Evolutionary conservation across 2,888 invertebrate genomes (phyloP).

Genomic region (Stomorhina lunata): DNA sequence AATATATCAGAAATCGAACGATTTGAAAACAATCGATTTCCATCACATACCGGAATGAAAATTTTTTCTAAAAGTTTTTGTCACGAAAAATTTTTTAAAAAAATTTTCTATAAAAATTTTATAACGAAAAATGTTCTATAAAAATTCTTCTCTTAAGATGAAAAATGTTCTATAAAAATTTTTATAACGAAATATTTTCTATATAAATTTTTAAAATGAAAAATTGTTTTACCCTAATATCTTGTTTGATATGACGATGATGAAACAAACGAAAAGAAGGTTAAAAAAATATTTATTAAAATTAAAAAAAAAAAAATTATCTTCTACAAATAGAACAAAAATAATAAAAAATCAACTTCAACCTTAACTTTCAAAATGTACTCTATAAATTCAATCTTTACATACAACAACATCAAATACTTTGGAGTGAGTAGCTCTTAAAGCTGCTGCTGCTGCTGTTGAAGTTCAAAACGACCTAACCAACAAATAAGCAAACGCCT

Average conservation of each 20-base stretch:
- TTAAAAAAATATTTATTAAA: conserved; percentile 35
- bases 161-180: no score
- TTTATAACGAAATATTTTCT: no score
- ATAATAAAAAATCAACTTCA: conserved; percentile 60
- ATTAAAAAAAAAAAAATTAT: conserved; percentile 32
- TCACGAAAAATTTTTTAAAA: no score
- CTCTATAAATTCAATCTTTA: conserved; percentile 58
- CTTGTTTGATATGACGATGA: conserved; percentile 47
- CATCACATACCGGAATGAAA: no score
- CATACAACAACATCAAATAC: conserved; percentile 17
- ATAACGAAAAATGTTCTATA: no score
- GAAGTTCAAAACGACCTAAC: background rate
- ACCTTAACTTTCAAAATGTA: conserved; percentile 65
- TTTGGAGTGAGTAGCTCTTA: background rate
- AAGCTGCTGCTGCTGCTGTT: conserved; percentile 7
- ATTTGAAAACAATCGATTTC: no score
- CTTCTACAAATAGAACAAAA: conserved; percentile 5
- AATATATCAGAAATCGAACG: no score
- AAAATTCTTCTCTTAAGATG: no score
- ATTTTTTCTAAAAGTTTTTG: no score
- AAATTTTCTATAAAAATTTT: no score
- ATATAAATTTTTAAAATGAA: no score
- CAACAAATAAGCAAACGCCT: conserved; percentile 38
- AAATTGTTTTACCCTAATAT: no score
- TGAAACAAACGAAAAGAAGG: conserved; percentile 10